Percentiles rank a stretch among this genome's conserved stretches.
phyloP scores from a whole-genome alignment of 1,140 invertebrate species.

The Oreohelix idahoensis region DNA sequence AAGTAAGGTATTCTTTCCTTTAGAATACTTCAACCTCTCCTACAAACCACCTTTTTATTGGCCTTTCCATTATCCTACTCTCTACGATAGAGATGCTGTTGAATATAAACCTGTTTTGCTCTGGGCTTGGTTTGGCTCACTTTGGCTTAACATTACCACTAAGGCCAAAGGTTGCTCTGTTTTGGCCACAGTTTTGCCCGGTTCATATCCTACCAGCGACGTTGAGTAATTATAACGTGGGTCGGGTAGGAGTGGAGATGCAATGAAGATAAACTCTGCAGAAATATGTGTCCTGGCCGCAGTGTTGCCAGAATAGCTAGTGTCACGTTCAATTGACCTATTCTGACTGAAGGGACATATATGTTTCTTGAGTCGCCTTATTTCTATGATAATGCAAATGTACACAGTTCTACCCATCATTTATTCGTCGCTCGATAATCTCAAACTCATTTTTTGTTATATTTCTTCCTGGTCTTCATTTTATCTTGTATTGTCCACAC shows the following conservation, averaged over 20 bases:
- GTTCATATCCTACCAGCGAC: neutral
- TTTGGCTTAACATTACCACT: neutral
- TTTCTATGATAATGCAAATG: conserved; percentile 17
- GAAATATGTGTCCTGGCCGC: neutral
- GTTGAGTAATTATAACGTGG: neutral
- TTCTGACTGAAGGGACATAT: neutral
- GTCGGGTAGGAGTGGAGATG: neutral
- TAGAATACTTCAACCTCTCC: too few relatives aligned
- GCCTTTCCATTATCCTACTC: too few relatives aligned
- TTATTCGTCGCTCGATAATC: neutral
- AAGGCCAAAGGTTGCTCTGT: neutral
- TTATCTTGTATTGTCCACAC: neutral
- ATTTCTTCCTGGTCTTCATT: neutral
- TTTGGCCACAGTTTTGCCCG: neutral
- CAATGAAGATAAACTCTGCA: neutral
- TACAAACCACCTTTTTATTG: too few relatives aligned
- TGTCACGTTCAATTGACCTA: conserved; percentile 6
- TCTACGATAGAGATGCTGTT: too few relatives aligned
- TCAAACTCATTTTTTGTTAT: neutral
- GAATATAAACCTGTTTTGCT: neutral
- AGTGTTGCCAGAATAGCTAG: neutral
- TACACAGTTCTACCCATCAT: neutral
- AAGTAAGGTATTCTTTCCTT: too few relatives aligned
- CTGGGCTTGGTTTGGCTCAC: neutral
- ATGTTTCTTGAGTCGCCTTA: neutral